phyloP scores from a whole-genome alignment of 1,140 invertebrate genomes.

The Coboldia fuscipes region DNA sequence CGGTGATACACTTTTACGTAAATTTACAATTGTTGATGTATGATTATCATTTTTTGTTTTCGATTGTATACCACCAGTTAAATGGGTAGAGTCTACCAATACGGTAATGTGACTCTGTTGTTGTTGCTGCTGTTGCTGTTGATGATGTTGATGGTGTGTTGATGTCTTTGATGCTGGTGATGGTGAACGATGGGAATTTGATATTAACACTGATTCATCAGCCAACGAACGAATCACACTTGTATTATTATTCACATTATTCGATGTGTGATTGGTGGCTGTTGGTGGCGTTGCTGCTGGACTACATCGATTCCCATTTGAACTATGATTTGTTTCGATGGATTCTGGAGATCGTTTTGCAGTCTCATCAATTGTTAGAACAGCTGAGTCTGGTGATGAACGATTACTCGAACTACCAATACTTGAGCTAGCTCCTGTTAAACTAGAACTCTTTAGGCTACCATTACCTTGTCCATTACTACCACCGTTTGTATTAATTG shows the following conservation, averaged over 20 bases:
- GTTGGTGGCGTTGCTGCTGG: conserved; percentile 14
- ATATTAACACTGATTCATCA: conserved; percentile 13
- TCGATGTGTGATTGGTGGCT: conserved; percentile 10
- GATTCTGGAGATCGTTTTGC: neutral
- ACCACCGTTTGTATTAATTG: neutral
- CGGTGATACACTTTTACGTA: too few relatives aligned
- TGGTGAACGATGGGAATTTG: neutral
- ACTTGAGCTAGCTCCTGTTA: conserved; percentile 8
- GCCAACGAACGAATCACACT: conserved; percentile 20
- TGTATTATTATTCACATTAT: conserved; percentile 7
- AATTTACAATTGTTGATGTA: too few relatives aligned
- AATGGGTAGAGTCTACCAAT: conserved; percentile 11
- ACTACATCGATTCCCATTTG: neutral
- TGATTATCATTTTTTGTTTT: too few relatives aligned
- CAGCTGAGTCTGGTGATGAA: conserved; percentile 16
- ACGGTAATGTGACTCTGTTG: conserved; percentile 9
- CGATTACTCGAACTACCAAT: conserved; percentile 15
- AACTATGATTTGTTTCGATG: neutral
- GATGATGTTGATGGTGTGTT: conserved; percentile 8
- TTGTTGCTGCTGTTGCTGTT: conserved; percentile 10
- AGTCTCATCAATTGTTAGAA: neutral
- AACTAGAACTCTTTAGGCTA: conserved; percentile 8
- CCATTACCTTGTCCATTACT: conserved; percentile 8
- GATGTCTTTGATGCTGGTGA: neutral
- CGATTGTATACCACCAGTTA: too few relatives aligned